Base-by-base conservation (phyloP, 2,888 invertebrate species). In the Apamea monoglypha region DNA sequence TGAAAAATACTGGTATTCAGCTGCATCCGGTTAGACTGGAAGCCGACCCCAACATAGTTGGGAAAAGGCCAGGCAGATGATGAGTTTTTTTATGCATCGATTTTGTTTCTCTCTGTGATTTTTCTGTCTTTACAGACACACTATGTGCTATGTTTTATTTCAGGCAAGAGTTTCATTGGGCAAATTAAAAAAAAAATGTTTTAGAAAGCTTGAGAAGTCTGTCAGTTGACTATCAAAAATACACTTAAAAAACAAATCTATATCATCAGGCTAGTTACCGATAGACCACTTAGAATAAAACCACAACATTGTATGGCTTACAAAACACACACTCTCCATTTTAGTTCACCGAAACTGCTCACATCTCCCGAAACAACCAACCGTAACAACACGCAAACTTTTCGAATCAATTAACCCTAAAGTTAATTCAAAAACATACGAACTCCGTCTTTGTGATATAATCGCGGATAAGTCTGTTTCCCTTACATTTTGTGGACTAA, bases 331-430 rank as follows among this genome's bases (percentile, higher is more conserved):
- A 25, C 25, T 61, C 25, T 70, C 36, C 6, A 36, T 61, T 61
- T 71, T 61, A 50, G 61, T 25, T 44, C 14, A 78, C 29, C 6
- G 10, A 80, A 40, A 50, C 16, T 59, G 61, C 64, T 78, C 80
- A 77, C 70, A 64, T 77, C 63, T 69, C 50, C 14, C 16, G 18
- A 64, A 76, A 70, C 74, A 78, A 72, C 63, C 36, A n/a, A 53
- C 68, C 56, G 12, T 36, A 79, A 85, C 68, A 74, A 76, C 78
- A 76, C 56, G 16, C 21, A 64, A 87, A 87, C 78, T 89, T 87
- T 89, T 79, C 69, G 56, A 87, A 87, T 87, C 88, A 89, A 89
- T 81, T 87, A 82, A 85, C 68, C 69, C 56, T 16, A 8, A 74
- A 74, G 56, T 81, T 80, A 76, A 68, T 81, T 85, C 64, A 74